Percentiles rank a stretch among this genome's conserved stretches.
Conservation (phyloP, 2,888 invertebrate species). For the Dynastes maya region DNA sequence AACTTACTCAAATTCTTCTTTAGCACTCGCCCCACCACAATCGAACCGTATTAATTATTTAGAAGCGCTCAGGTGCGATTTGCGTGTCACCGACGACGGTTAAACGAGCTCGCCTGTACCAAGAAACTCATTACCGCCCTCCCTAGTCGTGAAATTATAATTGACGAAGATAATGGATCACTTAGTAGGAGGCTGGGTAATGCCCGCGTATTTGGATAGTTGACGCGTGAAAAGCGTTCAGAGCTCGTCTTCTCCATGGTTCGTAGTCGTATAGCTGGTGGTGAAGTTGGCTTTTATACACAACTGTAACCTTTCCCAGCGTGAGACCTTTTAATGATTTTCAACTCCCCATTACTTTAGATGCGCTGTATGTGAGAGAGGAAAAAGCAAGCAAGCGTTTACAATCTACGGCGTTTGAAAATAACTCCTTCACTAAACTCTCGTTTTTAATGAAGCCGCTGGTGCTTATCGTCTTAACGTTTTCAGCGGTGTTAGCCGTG, state of each 20-base stretch:
- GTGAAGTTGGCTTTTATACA: neutral
- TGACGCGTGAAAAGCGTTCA: conserved; percentile 13
- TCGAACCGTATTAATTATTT: conserved; percentile 40
- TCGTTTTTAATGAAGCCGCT: too few species aligned
- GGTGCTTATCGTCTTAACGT: too few species aligned
- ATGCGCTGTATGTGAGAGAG: neutral
- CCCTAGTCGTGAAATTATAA: conserved; percentile 20
- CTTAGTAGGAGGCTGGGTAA: neutral
- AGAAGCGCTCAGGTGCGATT: conserved; percentile 35
- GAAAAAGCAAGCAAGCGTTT: neutral
- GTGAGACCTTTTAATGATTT: conserved; percentile 5
- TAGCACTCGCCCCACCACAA: neutral
- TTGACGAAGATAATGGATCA: conserved; percentile 32
- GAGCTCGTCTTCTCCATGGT: neutral
- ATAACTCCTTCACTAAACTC: too few species aligned
- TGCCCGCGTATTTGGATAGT: conserved; percentile 1
- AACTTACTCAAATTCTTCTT: neutral
- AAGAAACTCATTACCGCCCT: conserved; percentile 26
- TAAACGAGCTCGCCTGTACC: neutral
- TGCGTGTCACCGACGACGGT: conserved; percentile 7
- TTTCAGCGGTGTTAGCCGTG: too few species aligned
- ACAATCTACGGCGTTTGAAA: too few species aligned
- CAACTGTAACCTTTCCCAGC: neutral
- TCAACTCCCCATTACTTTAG: neutral
- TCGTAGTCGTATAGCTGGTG: neutral